Percentiles rank a stretch among this genome's conserved stretches.
These are phyloP conservation scores for Iguana delicatissima DNA, from an alignment of 2,797 vertebrate genomes.

Conservation along the genomic window DNA sequence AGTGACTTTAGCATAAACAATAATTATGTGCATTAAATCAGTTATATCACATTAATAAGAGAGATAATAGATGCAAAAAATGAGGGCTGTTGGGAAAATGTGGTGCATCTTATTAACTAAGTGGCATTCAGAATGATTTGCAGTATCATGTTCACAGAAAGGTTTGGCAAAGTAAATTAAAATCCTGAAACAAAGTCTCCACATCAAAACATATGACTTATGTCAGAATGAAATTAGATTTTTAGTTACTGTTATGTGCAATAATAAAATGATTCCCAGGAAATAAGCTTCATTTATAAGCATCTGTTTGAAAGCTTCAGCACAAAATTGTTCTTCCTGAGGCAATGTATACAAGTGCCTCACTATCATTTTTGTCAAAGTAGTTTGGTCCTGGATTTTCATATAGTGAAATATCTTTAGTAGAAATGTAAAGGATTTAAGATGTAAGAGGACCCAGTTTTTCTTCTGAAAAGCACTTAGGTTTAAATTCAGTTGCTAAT, in stretches of 20 bases:
- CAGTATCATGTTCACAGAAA: constrained; percentile 62
- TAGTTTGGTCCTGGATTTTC: constrained; percentile 55
- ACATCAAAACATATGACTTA: constrained; percentile 75
- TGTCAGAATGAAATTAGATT: constrained; percentile 76
- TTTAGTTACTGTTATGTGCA: constrained; percentile 81
- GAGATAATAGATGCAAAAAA: constrained; percentile 70
- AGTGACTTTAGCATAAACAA: constrained; percentile 60
- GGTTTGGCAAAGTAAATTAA: constrained; percentile 69
- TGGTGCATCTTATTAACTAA: constrained; percentile 69
- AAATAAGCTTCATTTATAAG: constrained; percentile 77
- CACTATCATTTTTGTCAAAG: constrained; percentile 60
- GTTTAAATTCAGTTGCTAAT: too few species aligned
- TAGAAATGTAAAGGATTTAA: not conserved
- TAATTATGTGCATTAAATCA: constrained; percentile 65
- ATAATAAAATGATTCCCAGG: constrained; percentile 75
- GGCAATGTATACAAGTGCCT: constrained; percentile 56
- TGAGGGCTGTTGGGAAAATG: constrained; percentile 62
- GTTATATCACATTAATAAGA: constrained; percentile 60
- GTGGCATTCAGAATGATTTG: constrained; percentile 70
- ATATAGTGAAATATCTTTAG: constrained; percentile 2
- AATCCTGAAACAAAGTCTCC: constrained; percentile 69
- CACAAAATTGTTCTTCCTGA: constrained; percentile 63
- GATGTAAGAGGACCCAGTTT: not conserved
- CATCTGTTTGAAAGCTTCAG: constrained; percentile 75
- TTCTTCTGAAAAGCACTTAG: not conserved